Percentiles rank a stretch among this genome's conserved stretches.
These are phyloP conservation scores for Drosophila cyrtoloma DNA, from an alignment of 2,888 invertebrate species.

Conservation along the genomic window DNA sequence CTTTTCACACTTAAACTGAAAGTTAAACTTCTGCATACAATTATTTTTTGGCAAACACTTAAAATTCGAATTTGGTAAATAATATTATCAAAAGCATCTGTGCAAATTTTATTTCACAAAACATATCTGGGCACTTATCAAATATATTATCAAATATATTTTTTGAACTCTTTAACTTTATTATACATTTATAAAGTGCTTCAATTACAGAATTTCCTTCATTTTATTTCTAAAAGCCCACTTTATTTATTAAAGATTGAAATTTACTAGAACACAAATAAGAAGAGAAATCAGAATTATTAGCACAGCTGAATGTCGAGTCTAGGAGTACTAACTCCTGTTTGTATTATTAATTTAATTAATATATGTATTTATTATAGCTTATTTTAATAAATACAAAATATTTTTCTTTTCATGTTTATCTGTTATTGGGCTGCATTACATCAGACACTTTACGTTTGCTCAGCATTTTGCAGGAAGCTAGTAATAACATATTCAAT, in stretches of 20 bases:
- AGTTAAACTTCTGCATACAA: not conserved
- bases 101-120: not conserved
- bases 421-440: not conserved
- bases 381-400: not conserved
- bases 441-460: not conserved
- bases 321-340: not conserved
- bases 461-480: not conserved
- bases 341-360: not conserved
- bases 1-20: not conserved
- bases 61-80: not conserved
- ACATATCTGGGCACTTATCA: not conserved
- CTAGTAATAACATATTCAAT: not conserved
- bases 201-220: not conserved
- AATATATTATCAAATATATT: not conserved
- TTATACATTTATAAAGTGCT: not conserved
- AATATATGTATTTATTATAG: not conserved
- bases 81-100: not conserved
- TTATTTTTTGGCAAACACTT: not conserved
- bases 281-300: not conserved
- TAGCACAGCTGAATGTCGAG: not conserved
- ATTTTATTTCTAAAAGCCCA: not conserved
- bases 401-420: not conserved
- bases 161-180: not conserved
- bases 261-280: not conserved
- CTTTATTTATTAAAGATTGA: not conserved